Evolutionary conservation across 2,797 vertebrate genomes (phyloP).

Genomic region (Sarcoramphus papa): DNA sequence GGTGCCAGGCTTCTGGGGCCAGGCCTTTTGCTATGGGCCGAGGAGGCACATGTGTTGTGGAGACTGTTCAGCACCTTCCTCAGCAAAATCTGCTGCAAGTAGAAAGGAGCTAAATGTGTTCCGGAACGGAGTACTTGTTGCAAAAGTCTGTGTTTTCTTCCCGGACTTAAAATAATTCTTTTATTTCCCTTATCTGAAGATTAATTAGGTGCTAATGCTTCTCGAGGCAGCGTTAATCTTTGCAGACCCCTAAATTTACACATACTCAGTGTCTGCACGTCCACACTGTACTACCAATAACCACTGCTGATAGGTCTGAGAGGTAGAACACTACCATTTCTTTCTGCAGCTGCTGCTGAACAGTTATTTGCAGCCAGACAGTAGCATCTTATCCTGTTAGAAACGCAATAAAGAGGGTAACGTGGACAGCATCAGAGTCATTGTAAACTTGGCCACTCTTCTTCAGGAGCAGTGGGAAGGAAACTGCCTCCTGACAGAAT

Average conservation of each 20-base stretch:
- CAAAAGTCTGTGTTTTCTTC: background rate
- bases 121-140: background rate
- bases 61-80: background rate
- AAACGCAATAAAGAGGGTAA: background rate
- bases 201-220: background rate
- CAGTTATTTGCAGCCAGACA: background rate
- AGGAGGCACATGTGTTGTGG: fast-evolving
- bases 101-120: background rate
- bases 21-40: background rate
- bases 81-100: background rate
- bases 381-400: background rate
- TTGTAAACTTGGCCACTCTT: background rate
- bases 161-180: background rate
- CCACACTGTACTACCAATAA: background rate
- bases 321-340: background rate
- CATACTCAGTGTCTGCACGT: background rate
- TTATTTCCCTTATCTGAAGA: background rate
- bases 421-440: background rate
- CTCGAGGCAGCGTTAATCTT: background rate
- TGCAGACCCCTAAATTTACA: background rate
- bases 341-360: background rate
- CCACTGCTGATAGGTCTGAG: background rate
- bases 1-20: background rate
- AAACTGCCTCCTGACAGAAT: background rate
- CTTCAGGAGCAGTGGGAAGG: background rate